Evolutionary conservation across 1,140 invertebrate species (phyloP), one percentile per base, ranked within the genome.

Genomic region (Lepidostoma basale): DNA sequence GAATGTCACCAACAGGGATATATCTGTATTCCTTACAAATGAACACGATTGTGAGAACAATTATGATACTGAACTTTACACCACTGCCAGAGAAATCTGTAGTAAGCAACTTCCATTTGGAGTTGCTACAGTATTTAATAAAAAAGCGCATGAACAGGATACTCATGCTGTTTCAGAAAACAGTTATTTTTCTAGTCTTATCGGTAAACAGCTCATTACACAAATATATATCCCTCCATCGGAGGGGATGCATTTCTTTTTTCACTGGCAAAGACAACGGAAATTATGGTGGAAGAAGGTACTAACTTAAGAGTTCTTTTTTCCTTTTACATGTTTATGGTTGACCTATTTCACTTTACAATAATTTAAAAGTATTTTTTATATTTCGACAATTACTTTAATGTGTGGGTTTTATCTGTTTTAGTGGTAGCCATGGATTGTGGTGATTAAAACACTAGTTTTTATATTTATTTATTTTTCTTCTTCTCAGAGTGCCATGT

Each of bases 221-320:
- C 74, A 63, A 36, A 62, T 77, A 69, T 84, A 81, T 74, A 59
- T 79, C 25, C 16, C 74, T 28, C 76, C 77, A 8, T 69, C 76
- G 39, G 78, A 84, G 73, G 73, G 80, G 14, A 83, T 80, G 75
- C 84, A 84, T 68, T 84, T 86, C 75, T 90, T 89, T 76, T 85
- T 89, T 74, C 85, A 88, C 58, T 88, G 88, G 78, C 90, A 92
- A 74, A 84, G 88, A 69, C 87, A 91, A 74, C 85, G 90, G 63
- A 91, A 90, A 77, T 87, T 89, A 67, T 94, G 91, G 91, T 94
- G 91, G 91, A 87, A 89, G 75, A 89, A 88, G 77, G 85, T 84
- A 83, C 86, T 8, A 8, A 71, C n/a, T n/a, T n/a, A n/a, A n/a
- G n/a, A n/a, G n/a, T n/a, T n/a, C n/a, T n/a, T n/a, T n/a, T n/a